Base-by-base conservation (phyloP, 2,888 invertebrate genomes). In the Onthophagus sagittarius region DNA sequence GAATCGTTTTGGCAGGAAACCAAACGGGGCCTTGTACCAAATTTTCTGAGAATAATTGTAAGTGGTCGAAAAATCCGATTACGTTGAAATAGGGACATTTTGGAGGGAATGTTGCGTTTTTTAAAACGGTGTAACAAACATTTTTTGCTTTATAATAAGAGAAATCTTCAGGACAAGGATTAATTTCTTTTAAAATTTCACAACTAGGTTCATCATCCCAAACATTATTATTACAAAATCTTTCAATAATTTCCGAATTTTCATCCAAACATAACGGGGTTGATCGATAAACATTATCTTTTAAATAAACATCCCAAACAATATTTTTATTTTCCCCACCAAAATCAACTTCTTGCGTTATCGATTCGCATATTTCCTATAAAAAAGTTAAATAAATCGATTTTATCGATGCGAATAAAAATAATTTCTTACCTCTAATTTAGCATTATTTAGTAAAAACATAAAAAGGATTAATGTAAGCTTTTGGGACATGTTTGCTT, bases 21-120 rank as follows among this genome's bases (percentile, higher is more conserved):
- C 75, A 75, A 23, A 75, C 75, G 2, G 75, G 73, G 3, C 63
- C 72, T 5, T 63, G 23, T 9, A 75, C 69, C 11, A 72, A 11
- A 3, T 71, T 69, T 0, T 69, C 14, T 1, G 70, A 71, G n/a
- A 75, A 62, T 31, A 75, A 63, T 11, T 53, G 62, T 13, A 33
- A 31, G 23, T 71, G 71, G 32, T 75, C 75, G 6, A 69, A 69
- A 33, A 75, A 75, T 0, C 72, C 72, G 14, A 75, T 69, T 0
- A 69, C 64, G 71, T 73, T 73, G 1, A 6, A 63, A 13, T 73
- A 75, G 14, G 75, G 75, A 39, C 75, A 75, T 7, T 11, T 14
- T 14, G 75, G 75, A 53, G 75, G 75, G 62, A 69, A 75, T 6
- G 75, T 72, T 63, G 71, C 72, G 23, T 75, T 71, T 31, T 14